A percentile compares a stretch with the other conserved stretches of the same genome.
Conservation (phyloP, 2,888 invertebrate species). For the Clostera curtula region DNA sequence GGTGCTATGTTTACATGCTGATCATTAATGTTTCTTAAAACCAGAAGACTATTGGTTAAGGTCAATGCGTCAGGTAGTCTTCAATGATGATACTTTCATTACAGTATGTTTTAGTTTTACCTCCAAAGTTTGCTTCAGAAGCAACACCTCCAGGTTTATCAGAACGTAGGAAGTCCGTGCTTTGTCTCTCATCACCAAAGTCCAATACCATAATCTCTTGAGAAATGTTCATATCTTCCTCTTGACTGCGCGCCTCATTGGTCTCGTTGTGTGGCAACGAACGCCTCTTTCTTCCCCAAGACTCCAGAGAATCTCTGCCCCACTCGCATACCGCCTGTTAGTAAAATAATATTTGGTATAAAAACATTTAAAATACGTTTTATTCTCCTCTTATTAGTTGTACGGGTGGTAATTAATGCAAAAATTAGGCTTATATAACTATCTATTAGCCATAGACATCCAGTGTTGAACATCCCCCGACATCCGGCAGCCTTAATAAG, state of each 20-base stretch:
- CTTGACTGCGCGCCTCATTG: conserved; percentile 76
- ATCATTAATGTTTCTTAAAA: no score
- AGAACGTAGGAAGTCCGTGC: conserved; percentile 83
- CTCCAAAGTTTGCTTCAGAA: conserved; percentile 81
- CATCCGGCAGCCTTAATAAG: no score
- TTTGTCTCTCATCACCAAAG: conserved; percentile 91
- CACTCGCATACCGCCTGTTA: conserved; percentile 93
- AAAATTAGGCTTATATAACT: no score
- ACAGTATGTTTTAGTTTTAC: conserved; percentile 42
- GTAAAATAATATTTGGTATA: conserved; percentile 29
- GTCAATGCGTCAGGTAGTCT: no score
- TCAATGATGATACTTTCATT: no score
- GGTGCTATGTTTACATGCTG: no score
- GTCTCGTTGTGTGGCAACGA: conserved; percentile 76
- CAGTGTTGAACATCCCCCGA: no score
- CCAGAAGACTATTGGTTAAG: no score
- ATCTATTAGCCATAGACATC: no score
- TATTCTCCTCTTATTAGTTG: no score
- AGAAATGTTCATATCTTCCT: conserved; percentile 93
- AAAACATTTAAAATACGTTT: conserved; percentile 10
- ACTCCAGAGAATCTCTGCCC: conserved; percentile 92
- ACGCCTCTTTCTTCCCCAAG: conserved; percentile 93
- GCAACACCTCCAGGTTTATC: conserved; percentile 80
- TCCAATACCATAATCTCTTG: conserved; percentile 95
- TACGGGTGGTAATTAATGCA: no score